Evolutionary conservation across 2,888 invertebrate genomes (phyloP), one percentile per base, ranked within the genome.

Genomic region (Notocelia uddmanniana): DNA sequence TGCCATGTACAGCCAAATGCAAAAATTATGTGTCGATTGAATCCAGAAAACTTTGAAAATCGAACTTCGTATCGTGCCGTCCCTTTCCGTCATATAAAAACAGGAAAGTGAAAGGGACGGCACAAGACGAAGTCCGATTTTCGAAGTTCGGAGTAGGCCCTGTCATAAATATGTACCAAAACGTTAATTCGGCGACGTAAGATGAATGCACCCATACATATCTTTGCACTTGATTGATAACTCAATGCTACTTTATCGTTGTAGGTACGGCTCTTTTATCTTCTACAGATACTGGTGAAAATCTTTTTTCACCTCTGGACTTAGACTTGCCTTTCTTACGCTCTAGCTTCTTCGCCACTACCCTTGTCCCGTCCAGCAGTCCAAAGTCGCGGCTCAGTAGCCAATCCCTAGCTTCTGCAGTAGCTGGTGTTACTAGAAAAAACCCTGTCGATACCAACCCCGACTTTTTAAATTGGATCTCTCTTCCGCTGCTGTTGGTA

Each of bases 351-450:
- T 34, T 57, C n/a, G 18, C 31, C 31, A 34, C 18, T 11, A 57
- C 11, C 10, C 18, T 57, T 34, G 18, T 57, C 34, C 57, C 57
- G 15, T 57, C 57, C 10, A 57, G 34, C 18, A 57, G 34, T 18
- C 57, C 57, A 57, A 57, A 57, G 18, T 57, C 57, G 18, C 57
- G 31, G 57, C 57, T 34, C 18, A 57, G 5, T n/a, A 57, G 57
- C 57, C 57, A 57, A 8, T 57, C 57, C 34, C 57, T 57, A 11
- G 57, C 18, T 57, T 57, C 57, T 19, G 10, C 57, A 34, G 57
- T 57, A 18, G 31, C 57, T 18, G 57, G 57, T 57, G 57, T 57
- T 18, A 57, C 57, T 19, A 57, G 31, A 26, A 57, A 57, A 31
- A 57, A 57, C 10, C 57, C 57, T 19, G 34, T n/a, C 34, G 57